A percentile compares a stretch with the other conserved stretches of the same genome.
Evolutionary conservation across 2,113 vertebrate species (phyloP).

Genomic region (Etheostoma spectabile): DNA sequence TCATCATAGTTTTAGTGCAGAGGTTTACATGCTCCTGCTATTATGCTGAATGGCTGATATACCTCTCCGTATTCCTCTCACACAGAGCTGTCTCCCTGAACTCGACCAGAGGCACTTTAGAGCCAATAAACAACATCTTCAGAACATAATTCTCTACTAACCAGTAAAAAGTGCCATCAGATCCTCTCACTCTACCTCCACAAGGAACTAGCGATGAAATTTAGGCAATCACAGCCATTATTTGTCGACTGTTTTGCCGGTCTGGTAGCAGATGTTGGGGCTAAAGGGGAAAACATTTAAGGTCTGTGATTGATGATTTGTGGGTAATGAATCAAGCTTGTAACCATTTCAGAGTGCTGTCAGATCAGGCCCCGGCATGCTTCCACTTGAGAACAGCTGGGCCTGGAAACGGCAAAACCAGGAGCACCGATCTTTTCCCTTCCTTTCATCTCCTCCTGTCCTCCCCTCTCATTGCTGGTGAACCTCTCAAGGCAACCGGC

Average conservation of each 20-base stretch:
- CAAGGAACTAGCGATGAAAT: slow-evolving; percentile 69
- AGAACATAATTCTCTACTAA: slow-evolving; percentile 27
- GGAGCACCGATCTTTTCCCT: slow-evolving; percentile 62
- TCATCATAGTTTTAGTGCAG: slow-evolving; percentile 48
- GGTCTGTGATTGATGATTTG: slow-evolving; percentile 87
- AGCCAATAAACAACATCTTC: background rate
- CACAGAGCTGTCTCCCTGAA: slow-evolving; percentile 34
- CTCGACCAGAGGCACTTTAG: slow-evolving; percentile 3
- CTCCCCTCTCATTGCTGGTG: slow-evolving; percentile 46
- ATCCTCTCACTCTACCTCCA: slow-evolving; percentile 37
- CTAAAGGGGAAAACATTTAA: slow-evolving; percentile 88
- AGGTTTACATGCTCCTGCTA: slow-evolving; percentile 59
- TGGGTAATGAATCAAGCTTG: slow-evolving; percentile 84
- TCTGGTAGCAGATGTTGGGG: slow-evolving; percentile 90
- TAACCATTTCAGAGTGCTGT: slow-evolving; percentile 82
- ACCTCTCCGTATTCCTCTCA: slow-evolving; percentile 32
- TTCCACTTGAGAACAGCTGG: slow-evolving; percentile 80
- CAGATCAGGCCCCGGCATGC: slow-evolving; percentile 70
- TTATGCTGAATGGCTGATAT: slow-evolving; percentile 31
- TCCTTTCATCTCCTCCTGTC: slow-evolving; percentile 62
- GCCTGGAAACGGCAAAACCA: slow-evolving; percentile 70
- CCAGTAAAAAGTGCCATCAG: slow-evolving; percentile 32
- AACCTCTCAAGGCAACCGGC: slow-evolving; percentile 59
- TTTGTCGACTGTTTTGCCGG: slow-evolving; percentile 76
- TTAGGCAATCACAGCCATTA: slow-evolving; percentile 81